Conservation (phyloP, 2,888 invertebrate species). For the Cosmia trapezina region DNA sequence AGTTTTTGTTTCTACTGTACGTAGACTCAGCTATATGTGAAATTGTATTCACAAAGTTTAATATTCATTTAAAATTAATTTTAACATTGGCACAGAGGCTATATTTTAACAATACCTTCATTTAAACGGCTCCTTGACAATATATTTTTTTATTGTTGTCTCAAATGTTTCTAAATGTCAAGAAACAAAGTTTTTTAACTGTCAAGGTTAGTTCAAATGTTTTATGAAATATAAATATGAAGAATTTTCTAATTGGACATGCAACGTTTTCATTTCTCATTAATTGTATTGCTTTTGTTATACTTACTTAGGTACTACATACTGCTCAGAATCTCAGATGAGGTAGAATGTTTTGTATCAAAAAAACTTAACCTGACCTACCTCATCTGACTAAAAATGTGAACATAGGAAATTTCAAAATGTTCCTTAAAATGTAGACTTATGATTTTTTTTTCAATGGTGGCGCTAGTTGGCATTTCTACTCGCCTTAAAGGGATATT, state of each 20-base stretch:
- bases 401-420: too few relatives aligned
- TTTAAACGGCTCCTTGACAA: constrained; percentile 35
- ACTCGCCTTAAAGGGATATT: too few relatives aligned
- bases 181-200: constrained; percentile 25
- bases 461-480: too few relatives aligned
- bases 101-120: constrained; percentile 31
- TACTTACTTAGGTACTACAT: constrained; percentile 13
- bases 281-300: constrained; percentile 42
- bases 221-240: constrained; percentile 39
- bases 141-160: constrained; percentile 36
- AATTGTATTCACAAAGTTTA: neutral
- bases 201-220: constrained; percentile 56
- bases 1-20: neutral
- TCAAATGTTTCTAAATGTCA: constrained; percentile 46
- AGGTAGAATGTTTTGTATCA: too few relatives aligned
- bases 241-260: constrained; percentile 59
- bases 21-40: neutral
- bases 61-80: constrained; percentile 5
- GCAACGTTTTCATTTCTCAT: constrained; percentile 52
- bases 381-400: too few relatives aligned
- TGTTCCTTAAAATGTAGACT: too few relatives aligned
- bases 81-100: constrained; percentile 13
- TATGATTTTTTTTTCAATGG: too few relatives aligned
- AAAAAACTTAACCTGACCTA: too few relatives aligned
- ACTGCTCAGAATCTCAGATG: too few relatives aligned